A percentile compares a stretch with the other conserved stretches of the same genome.
phyloP scores from a whole-genome alignment of 2,797 vertebrate species.

The Epinephelus coioides region DNA sequence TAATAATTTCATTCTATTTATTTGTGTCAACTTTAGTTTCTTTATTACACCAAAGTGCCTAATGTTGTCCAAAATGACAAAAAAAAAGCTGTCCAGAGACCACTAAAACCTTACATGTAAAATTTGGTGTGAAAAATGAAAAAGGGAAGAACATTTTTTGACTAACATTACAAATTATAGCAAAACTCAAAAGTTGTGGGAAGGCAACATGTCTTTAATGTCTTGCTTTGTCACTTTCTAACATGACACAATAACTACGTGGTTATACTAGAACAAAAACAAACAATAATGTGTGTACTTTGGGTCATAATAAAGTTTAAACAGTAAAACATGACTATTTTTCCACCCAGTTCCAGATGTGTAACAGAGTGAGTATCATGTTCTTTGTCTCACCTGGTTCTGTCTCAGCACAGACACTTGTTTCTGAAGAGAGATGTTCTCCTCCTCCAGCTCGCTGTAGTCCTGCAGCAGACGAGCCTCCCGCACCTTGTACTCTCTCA shows the following conservation, averaged over 20 bases:
- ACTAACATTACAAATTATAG: neutral
- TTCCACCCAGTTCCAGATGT: neutral
- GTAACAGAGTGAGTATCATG: neutral
- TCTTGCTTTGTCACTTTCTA: neutral
- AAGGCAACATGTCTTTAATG: neutral
- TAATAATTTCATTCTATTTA: slow-evolving; percentile 4
- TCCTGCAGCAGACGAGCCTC: slow-evolving; percentile 96
- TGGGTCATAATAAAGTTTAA: neutral
- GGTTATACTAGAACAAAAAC: neutral
- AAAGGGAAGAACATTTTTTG: neutral
- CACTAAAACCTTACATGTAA: neutral
- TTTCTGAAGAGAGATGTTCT: slow-evolving; percentile 98
- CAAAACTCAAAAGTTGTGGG: neutral
- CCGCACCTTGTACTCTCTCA: slow-evolving; percentile 96
- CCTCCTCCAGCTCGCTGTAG: slow-evolving; percentile 97
- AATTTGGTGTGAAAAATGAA: neutral
- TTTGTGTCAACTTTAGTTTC: neutral
- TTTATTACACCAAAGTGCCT: neutral
- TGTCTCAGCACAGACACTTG: slow-evolving; percentile 96
- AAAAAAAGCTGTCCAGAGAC: neutral
- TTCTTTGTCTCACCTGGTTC: slow-evolving; percentile 88
- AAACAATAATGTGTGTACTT: neutral
- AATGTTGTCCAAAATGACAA: neutral
- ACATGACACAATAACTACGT: neutral
- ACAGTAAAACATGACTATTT: neutral